Evolutionary conservation across 2,113 vertebrate genomes (phyloP).

Genomic region (Agapornis roseicollis): DNA sequence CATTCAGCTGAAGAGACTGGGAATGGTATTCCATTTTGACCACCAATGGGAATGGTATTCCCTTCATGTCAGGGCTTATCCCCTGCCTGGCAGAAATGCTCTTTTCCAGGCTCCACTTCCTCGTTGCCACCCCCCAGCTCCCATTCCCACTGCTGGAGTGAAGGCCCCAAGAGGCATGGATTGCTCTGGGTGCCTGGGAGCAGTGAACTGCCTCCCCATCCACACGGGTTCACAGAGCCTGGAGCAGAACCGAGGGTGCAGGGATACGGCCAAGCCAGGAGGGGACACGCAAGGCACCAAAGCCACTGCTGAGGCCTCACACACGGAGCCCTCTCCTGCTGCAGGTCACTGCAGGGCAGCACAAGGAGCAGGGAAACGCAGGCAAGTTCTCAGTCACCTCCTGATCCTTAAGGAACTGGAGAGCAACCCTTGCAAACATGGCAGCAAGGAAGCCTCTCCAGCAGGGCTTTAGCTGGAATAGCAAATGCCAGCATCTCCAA

Average conservation of each 20-base stretch:
- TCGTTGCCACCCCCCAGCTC: no score
- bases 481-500: background rate
- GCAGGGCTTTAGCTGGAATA: background rate
- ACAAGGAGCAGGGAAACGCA: background rate
- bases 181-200: no score
- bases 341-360: background rate
- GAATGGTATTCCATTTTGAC: no score
- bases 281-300: background rate
- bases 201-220: rapidly evolving
- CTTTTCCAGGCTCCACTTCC: background rate
- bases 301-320: background rate
- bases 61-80: background rate
- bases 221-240: rapidly evolving
- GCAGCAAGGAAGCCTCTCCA: background rate
- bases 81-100: background rate
- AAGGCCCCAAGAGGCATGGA: no score
- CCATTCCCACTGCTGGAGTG: no score
- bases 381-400: background rate
- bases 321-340: background rate
- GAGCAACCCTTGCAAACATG: background rate
- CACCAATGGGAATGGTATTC: background rate
- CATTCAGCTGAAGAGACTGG: background rate
- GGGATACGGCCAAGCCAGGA: background rate
- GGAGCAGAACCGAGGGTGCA: background rate
- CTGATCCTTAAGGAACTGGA: background rate